Base-by-base conservation (phyloP, 2,113 vertebrate species). In the Hemichromis elongatus region DNA sequence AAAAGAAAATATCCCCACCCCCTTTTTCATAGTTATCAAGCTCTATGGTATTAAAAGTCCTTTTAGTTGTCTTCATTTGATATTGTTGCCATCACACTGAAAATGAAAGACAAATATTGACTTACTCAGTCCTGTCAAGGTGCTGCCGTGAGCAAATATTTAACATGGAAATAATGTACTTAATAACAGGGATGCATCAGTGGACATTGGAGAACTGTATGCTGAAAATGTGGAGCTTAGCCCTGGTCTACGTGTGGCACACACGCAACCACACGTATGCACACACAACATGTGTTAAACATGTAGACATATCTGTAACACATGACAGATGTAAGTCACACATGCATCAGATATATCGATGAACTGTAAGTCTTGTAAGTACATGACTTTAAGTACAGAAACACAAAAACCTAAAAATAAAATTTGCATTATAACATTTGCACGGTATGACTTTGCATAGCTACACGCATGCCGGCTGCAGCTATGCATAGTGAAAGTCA, bases 151-250 rank as follows among this genome's bases (percentile, higher is more conserved):
- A 10, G 53, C 89, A 78, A 84, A 86, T 57, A 70, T 54, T 59
- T 77, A 61, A 70, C 61, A 79, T 83, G 70, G 55, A 88, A 90
- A 89, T 86, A 86, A 88, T 19, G 63, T 26, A 84, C 82, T 86
- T 87, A 83, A 78, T 90, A 88, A 83, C 86, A 81, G 35, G 63
- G 61, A 53, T 79, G 77, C 35, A 14, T 90, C 81, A 70, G 61
- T 56, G 84, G 40, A 86, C 79, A 42, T 37, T 82, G 77, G 26
- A 81, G 83, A 56, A 50, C 73, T 81, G 63, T 88, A 86, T 79
- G 84, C 61, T 7, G 30, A 87, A 82, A 75, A 89, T 89, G 78
- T 89, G 85, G 53, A 63, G 80, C 33, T 68, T 83, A 52, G 79
- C 86, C 82, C 70, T 90, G 81, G 87, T 85, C 82, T 86, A 63